phyloP scores from a whole-genome alignment of 2,888 invertebrate species.

The Parnassius orleans region DNA sequence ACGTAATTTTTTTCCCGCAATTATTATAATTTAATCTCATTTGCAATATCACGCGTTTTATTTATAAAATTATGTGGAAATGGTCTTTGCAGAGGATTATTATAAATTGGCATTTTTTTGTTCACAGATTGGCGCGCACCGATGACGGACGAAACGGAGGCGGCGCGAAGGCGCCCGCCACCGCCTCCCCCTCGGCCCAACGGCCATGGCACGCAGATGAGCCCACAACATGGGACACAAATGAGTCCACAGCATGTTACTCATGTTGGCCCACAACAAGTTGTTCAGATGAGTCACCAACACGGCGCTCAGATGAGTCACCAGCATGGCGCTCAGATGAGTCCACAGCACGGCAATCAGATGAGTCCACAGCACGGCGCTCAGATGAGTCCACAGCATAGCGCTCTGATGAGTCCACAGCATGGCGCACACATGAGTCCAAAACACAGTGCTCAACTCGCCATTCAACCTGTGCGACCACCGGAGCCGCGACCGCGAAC shows the following conservation, averaged over 20 bases:
- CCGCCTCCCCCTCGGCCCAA: constrained; percentile 66
- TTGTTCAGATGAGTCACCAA: constrained; percentile 2
- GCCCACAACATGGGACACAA: constrained; percentile 11
- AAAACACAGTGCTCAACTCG: constrained; percentile 17
- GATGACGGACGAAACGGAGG: constrained; percentile 74
- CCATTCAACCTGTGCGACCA: constrained; percentile 33
- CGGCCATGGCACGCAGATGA: constrained; percentile 33
- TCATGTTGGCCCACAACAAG: constrained; percentile 1
- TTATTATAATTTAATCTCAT: too few species aligned
- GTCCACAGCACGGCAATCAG: constrained; percentile 6
- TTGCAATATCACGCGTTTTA: too few species aligned
- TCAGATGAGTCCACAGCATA: constrained; percentile 21
- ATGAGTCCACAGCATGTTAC: constrained; percentile 14
- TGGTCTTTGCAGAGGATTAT: not conserved
- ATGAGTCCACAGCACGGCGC: constrained; percentile 9
- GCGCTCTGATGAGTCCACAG: constrained; percentile 16
- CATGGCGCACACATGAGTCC: constrained; percentile 20
- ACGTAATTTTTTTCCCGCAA: too few species aligned
- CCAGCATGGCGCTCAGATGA: constrained; percentile 5
- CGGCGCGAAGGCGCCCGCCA: constrained; percentile 62
- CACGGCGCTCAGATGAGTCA: constrained; percentile 4
- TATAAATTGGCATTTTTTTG: constrained; percentile 32
- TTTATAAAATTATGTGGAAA: not conserved
- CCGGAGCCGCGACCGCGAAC: constrained; percentile 62
- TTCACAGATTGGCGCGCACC: constrained; percentile 76